Evolutionary conservation across 2,113 vertebrate species (phyloP).

Genomic region (Herpailurus yagouaroundi): DNA sequence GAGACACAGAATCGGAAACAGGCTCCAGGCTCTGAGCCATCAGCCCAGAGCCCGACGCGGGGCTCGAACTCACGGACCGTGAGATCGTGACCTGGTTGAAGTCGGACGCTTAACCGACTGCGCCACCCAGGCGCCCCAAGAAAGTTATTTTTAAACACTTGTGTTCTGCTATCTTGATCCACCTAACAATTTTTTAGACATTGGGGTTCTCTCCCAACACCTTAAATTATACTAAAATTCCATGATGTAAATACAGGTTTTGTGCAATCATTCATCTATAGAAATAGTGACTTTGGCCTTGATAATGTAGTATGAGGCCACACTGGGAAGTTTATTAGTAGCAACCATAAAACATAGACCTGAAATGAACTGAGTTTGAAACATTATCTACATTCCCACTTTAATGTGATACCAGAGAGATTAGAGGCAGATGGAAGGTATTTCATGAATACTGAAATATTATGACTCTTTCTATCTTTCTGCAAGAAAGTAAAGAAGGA

Average conservation of each 20-base stretch:
- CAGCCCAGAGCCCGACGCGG: too few species aligned
- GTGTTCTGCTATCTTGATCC: neutral
- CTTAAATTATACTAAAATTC: neutral
- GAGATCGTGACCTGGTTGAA: too few species aligned
- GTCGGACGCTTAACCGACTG: too few species aligned
- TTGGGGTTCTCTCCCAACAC: neutral
- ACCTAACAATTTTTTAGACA: neutral
- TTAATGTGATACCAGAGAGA: neutral
- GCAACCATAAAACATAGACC: neutral
- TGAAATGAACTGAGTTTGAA: neutral
- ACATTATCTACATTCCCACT: neutral
- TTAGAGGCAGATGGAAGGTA: neutral
- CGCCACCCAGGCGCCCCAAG: too few species aligned
- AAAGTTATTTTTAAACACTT: neutral
- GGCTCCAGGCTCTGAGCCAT: too few species aligned
- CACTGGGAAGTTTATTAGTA: neutral
- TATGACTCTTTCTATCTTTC: neutral
- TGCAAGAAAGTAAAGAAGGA: slow-evolving; percentile 5
- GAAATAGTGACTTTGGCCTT: neutral
- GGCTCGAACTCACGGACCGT: too few species aligned
- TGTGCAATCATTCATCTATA: neutral
- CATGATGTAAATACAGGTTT: neutral
- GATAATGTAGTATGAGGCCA: neutral
- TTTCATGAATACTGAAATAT: neutral
- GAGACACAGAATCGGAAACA: too few species aligned